Conservation (phyloP, 2,888 invertebrate genomes). For the Nipponacmea schrenckii region DNA sequence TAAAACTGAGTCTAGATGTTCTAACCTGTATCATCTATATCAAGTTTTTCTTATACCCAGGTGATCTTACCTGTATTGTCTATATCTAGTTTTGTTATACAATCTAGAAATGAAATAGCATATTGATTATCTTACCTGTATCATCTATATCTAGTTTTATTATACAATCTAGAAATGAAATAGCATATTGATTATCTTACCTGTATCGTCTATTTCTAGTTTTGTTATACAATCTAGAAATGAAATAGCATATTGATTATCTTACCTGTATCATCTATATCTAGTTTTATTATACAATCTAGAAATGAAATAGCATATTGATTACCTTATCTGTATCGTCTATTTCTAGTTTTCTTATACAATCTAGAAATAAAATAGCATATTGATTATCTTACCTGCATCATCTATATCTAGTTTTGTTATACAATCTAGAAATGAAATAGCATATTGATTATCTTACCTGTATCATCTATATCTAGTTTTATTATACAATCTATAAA, state of each 20-base stretch:
- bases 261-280: conserved; percentile 43
- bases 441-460: conserved; percentile 28
- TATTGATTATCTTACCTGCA: conserved; percentile 45
- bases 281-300: conserved; percentile 40
- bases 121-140: conserved; percentile 42
- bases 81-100: conserved; percentile 43
- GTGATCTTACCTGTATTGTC: conserved; percentile 35
- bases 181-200: conserved; percentile 45
- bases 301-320: conserved; percentile 24
- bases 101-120: conserved; percentile 41
- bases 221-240: conserved; percentile 42
- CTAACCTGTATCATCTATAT: too few relatives aligned
- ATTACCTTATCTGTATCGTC: conserved; percentile 36
- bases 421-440: conserved; percentile 42
- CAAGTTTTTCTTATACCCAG: too few relatives aligned
- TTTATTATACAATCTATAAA: conserved; percentile 41
- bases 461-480: conserved; percentile 44
- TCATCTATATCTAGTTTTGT: conserved; percentile 41
- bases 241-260: too few relatives aligned
- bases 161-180: conserved; percentile 42
- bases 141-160: conserved; percentile 41
- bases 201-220: conserved; percentile 45
- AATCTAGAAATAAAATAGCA: conserved; percentile 41
- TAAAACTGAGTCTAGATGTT: conserved; percentile 30
- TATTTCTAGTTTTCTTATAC: conserved; percentile 42